Percentiles rank a stretch among this genome's conserved stretches.
Conservation (phyloP, 2,797 vertebrate genomes). For the Cheirogaleus major region DNA sequence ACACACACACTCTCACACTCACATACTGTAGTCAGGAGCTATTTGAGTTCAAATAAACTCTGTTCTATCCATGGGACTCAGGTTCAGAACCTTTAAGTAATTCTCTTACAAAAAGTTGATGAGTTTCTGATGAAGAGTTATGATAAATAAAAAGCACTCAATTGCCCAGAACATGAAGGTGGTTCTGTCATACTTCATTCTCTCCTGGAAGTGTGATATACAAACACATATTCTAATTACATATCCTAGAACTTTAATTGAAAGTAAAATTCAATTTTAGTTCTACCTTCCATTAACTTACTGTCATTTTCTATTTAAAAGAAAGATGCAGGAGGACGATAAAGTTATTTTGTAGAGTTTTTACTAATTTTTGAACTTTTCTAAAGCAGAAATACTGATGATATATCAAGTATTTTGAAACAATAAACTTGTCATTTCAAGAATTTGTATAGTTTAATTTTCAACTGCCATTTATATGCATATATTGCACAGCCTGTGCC, state of each 20-base stretch:
- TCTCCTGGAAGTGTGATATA: not conserved
- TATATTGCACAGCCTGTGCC: not conserved
- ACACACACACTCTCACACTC: not conserved
- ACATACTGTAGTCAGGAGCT: not conserved
- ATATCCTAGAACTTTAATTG: not conserved
- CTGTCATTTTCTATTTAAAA: not conserved
- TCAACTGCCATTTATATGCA: not conserved
- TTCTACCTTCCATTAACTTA: not conserved
- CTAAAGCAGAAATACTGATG: not conserved
- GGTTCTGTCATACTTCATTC: rapidly evolving
- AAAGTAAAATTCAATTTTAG: not conserved
- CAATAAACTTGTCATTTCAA: not conserved
- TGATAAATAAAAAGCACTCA: not conserved
- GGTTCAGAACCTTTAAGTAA: not conserved
- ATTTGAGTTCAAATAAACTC: not conserved
- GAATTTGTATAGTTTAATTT: not conserved
- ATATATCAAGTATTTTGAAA: not conserved
- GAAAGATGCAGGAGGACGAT: not conserved
- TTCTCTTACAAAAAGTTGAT: not conserved
- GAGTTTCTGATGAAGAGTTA: not conserved
- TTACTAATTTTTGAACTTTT: not conserved
- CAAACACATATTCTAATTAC: not conserved
- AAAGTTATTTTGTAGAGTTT: not conserved
- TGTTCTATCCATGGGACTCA: not conserved
- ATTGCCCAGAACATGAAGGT: not conserved